Evolutionary conservation across 2,113 vertebrate species (phyloP).

Genomic region (Psilopogon haemacephalus): DNA sequence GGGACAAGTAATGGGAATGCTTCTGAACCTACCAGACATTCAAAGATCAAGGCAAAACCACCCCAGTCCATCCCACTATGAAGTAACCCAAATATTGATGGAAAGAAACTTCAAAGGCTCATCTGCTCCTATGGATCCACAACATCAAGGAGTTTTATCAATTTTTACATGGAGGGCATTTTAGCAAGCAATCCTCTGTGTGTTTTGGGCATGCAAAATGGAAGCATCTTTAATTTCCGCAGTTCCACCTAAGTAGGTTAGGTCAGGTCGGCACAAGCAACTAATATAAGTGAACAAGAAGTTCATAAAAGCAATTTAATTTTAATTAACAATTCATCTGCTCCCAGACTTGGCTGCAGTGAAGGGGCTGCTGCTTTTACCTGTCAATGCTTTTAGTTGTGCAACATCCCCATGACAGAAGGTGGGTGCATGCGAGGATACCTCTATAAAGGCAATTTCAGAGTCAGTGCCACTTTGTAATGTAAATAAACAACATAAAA

Average conservation of each 20-base stretch:
- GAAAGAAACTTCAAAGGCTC: not conserved
- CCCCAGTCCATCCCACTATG: not conserved
- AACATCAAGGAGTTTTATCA: not conserved
- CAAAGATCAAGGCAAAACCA: not conserved
- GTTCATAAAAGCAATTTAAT: slow-evolving; percentile 58
- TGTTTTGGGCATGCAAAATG: not conserved
- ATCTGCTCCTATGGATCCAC: not conserved
- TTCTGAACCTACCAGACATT: not conserved
- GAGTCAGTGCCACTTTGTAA: not conserved
- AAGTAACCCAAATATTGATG: not conserved
- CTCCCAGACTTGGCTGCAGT: not conserved
- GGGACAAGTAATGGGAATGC: not conserved
- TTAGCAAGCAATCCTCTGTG: not conserved
- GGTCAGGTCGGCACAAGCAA: slow-evolving; percentile 50
- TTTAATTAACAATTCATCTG: slow-evolving; percentile 44
- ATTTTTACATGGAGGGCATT: not conserved
- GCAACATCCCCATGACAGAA: not conserved
- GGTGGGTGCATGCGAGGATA: not conserved
- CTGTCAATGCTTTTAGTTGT: not conserved
- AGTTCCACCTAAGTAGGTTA: slow-evolving; percentile 34
- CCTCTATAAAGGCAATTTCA: not conserved
- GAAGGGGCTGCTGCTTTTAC: not conserved
- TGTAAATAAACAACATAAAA: not conserved
- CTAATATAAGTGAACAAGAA: slow-evolving; percentile 61
- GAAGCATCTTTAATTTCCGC: slow-evolving; percentile 28